Base-by-base conservation (phyloP, 2,113 vertebrate species). In the Trematocara nigrifrons region DNA sequence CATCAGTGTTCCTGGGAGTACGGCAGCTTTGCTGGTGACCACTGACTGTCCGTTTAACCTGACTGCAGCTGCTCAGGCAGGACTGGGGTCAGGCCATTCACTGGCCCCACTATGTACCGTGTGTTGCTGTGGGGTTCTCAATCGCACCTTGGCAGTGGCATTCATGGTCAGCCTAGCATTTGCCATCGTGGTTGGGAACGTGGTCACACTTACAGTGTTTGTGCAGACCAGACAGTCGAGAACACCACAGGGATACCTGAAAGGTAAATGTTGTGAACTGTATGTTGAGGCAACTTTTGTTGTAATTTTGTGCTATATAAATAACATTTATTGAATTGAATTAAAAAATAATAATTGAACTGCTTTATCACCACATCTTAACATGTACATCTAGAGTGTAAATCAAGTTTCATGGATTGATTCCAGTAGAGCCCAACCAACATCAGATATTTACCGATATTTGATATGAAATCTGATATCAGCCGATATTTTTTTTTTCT, bases 241-340 rank as follows among this genome's bases (percentile, higher is more conserved):
- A 59, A 97, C 96, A 5, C 94, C 97, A 10, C 97, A 97, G 82
- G 96, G 97, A 29, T 97, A 97, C 86, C 93, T 97, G 66, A 97
- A 97, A 97, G 96, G 96, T 97, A 92, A 90, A 57, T 47, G 5
- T n/a, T 82, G 10, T 74, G 47, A 10, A 66, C 18, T 66, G 57
- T 35, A 33, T 66, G 18, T 66, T 66, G 61, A 22, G 35, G 4
- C 11, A 40, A 69, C 6, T 69, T 40, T 69, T 69, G 61, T 69
- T 69, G 61, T 2, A 13, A 69, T 69, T 69, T 69, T 20, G 61
- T 66, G 10, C 61, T 38, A 7, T 38, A 3, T 66, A 66, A 66
- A 66, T 66, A 66, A 40, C 18, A 69, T 40, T 40, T 20, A 40
- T 1, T 40, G 35, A 69, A 69, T 40, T 66, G 35, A 40, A 66